Conservation (phyloP, 2,888 invertebrate genomes). For the Drosophila melanosoma region DNA sequence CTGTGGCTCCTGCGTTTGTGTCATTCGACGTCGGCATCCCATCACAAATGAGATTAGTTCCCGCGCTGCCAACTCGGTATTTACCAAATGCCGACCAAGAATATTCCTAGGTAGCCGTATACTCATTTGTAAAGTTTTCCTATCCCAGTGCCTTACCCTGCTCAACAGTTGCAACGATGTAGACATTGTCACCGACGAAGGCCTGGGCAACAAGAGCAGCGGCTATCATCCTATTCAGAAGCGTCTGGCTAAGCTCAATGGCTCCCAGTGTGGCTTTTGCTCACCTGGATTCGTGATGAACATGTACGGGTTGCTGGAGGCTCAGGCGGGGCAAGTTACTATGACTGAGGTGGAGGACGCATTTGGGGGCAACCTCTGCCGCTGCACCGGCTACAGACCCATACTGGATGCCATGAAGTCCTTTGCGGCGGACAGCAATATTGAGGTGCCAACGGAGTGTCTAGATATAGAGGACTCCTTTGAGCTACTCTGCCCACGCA, state of each 20-base stretch:
- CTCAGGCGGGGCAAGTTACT: conserved; percentile 86
- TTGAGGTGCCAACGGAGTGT: conserved; percentile 84
- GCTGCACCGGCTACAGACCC: conserved; percentile 92
- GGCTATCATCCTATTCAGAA: conserved; percentile 90
- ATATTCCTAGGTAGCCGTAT: neutral
- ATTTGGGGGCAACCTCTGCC: conserved; percentile 91
- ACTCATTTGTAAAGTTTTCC: neutral
- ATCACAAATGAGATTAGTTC: conserved; percentile 62
- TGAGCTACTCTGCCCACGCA: conserved; percentile 63
- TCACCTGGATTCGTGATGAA: conserved; percentile 93
- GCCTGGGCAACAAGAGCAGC: conserved; percentile 88
- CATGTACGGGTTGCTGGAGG: conserved; percentile 87
- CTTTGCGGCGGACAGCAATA: conserved; percentile 87
- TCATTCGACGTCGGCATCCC: conserved; percentile 82
- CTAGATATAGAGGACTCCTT: conserved; percentile 84
- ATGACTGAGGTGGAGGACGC: conserved; percentile 90
- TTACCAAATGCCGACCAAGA: neutral
- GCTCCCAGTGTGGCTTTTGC: conserved; percentile 91
- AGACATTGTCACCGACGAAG: conserved; percentile 90
- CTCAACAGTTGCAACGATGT: conserved; percentile 87
- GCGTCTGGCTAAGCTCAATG: conserved; percentile 88
- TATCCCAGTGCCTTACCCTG: conserved; percentile 87
- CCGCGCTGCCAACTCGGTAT: conserved; percentile 87
- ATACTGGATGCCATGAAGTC: conserved; percentile 93
- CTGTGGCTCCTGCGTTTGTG: conserved; percentile 88